Percentiles rank a stretch among this genome's conserved stretches.
Evolutionary conservation across 2,888 invertebrate species (phyloP).

Genomic region (Diarsia rubi): DNA sequence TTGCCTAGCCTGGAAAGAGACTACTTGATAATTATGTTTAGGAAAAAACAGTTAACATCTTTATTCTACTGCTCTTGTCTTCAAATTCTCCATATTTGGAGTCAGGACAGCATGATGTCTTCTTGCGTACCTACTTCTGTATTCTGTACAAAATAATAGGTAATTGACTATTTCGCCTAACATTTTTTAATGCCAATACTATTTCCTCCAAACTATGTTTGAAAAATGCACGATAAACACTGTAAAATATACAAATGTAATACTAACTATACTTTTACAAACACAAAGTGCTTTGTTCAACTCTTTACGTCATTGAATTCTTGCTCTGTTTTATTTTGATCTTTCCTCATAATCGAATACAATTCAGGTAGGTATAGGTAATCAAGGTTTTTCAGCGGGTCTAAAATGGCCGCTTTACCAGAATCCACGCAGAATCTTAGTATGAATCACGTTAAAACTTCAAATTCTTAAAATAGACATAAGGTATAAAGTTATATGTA

Average conservation of each 20-base stretch:
- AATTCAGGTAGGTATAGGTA: neutral
- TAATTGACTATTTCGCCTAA: constrained; percentile 11
- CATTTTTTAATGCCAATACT: neutral
- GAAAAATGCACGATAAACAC: neutral
- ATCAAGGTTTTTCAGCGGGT: neutral
- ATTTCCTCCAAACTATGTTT: neutral
- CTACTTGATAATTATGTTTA: too few species aligned
- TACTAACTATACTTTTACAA: neutral
- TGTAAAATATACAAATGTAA: neutral
- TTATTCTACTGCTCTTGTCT: neutral
- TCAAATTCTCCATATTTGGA: neutral
- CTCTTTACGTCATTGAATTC: constrained; percentile 27
- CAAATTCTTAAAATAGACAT: too few species aligned
- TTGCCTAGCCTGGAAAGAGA: too few species aligned
- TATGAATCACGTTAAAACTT: too few species aligned
- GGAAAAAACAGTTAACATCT: neutral
- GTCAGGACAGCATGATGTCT: neutral
- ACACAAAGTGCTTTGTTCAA: neutral
- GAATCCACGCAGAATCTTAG: too few species aligned
- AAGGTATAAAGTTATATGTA: too few species aligned
- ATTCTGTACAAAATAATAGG: neutral
- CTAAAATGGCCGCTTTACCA: too few species aligned
- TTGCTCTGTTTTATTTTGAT: constrained; percentile 27
- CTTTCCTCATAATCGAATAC: neutral
- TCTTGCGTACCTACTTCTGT: neutral